phyloP scores from a whole-genome alignment of 2,797 vertebrate species.

The Pogonophryne albipinna region DNA sequence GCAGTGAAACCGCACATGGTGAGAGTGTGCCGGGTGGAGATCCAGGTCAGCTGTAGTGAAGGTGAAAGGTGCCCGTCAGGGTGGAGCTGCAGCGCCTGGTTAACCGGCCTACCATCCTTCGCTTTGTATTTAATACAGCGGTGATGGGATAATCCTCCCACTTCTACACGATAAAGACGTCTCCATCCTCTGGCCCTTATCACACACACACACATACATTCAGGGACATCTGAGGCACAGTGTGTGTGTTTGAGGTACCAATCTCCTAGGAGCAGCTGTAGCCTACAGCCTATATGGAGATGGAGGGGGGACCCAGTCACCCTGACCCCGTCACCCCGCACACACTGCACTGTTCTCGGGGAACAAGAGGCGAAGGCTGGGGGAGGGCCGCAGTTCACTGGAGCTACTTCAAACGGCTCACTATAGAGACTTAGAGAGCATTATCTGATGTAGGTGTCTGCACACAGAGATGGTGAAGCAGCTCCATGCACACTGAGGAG shows the following conservation, averaged over 20 bases:
- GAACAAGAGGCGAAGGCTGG: conserved; percentile 75
- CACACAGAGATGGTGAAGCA: conserved; percentile 62
- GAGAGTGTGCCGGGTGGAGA: conserved; percentile 14
- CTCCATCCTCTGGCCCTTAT: conserved; percentile 79
- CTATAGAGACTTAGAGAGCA: conserved; percentile 77
- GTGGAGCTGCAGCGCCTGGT: conserved; percentile 63
- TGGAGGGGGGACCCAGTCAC: conserved; percentile 78
- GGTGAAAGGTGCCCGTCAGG: conserved; percentile 61
- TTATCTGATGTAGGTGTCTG: conserved; percentile 79
- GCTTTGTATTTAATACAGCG: conserved; percentile 79
- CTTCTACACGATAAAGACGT: conserved; percentile 77
- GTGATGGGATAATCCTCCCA: conserved; percentile 79
- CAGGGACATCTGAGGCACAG: conserved; percentile 74
- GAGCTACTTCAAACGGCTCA: conserved; percentile 77
- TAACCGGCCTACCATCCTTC: conserved; percentile 55
- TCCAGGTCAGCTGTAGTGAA: conserved; percentile 49
- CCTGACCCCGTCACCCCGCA: conserved; percentile 79
- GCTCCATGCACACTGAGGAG: conserved; percentile 51
- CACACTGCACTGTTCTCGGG: conserved; percentile 70
- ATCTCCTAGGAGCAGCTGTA: conserved; percentile 85
- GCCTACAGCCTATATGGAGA: conserved; percentile 86
- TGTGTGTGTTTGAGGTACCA: conserved; percentile 80
- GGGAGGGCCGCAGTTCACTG: conserved; percentile 66
- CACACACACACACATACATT: conserved; percentile 64
- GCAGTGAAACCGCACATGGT: conserved; percentile 5